phyloP scores from a whole-genome alignment of 64 coral and sea anemone genomes.

The Montipora foliosa region DNA sequence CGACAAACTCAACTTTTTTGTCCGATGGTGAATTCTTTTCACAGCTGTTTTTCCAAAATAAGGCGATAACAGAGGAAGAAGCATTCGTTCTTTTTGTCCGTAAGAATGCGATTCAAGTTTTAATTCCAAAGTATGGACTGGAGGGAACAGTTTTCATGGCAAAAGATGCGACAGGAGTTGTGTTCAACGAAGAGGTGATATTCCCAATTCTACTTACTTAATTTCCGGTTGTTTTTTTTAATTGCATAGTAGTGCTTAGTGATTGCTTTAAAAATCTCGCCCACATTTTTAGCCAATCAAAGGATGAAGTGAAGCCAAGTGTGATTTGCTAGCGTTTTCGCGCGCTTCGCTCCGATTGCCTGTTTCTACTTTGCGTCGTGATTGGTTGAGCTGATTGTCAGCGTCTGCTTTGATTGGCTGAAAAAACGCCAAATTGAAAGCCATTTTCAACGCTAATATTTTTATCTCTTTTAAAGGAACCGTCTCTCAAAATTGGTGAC shows the following conservation, averaged over 20 bases:
- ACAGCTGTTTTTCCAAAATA: constrained; percentile 88
- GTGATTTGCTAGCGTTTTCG: too few relatives aligned
- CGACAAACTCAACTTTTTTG: neutral
- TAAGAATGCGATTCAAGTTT: constrained; percentile 94
- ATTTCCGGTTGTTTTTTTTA: too few relatives aligned
- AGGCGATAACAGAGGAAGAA: constrained; percentile 77
- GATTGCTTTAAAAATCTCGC: too few relatives aligned
- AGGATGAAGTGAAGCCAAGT: too few relatives aligned
- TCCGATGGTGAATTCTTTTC: neutral
- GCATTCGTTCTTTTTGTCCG: constrained; percentile 94
- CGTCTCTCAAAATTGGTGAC: constrained; percentile 48
- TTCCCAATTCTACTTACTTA: too few relatives aligned
- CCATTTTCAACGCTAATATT: neutral
- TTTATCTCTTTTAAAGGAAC: constrained; percentile 37
- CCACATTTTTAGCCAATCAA: too few relatives aligned
- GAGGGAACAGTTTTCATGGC: constrained; percentile 93
- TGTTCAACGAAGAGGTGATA: constrained; percentile 86
- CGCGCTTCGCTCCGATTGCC: too few relatives aligned
- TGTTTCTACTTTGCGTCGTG: too few relatives aligned
- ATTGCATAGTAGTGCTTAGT: too few relatives aligned
- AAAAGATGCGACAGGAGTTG: constrained; percentile 48
- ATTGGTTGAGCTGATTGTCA: too few relatives aligned
- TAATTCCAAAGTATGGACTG: constrained; percentile 98
- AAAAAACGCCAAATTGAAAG: too few relatives aligned
- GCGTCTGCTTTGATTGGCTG: too few relatives aligned